Evolutionary conservation across 2,113 vertebrate species (phyloP), one percentile per base, ranked within the genome.

Genomic region (Perca schrenkii): DNA sequence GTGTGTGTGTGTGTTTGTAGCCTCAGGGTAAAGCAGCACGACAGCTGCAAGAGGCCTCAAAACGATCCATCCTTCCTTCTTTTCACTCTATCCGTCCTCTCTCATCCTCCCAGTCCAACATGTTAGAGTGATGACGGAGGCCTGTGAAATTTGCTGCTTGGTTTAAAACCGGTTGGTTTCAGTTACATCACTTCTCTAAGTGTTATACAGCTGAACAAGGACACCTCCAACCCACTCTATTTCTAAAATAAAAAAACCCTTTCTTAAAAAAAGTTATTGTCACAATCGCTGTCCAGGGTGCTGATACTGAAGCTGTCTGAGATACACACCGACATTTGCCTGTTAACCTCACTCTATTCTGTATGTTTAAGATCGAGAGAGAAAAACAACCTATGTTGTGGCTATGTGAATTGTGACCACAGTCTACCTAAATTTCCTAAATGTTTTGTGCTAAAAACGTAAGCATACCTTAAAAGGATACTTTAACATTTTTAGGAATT

Each of bases 41-140:
- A 86, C 94, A 94, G 93, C 91, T 93, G 92, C 84, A 65, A 78
- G 87, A 91, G 83, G 88, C 78, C 78, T 89, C 80, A 36, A 36
- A 86, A 50, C 5, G 3, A 76, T 75, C 82, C 74, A 67, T 69
- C 64, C 80, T 85, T 62, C 56, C 46, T 40, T 31, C 67, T 67
- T 76, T 65, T 73, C 12, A 47, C 63, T 77, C 63, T 4, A 6
- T 74, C 22, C 12, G 1, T 60, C 22, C 61, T 52, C 25, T 67
- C 34, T 70, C 43, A 46, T 77, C 64, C 57, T 69, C 34, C 36
- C 43, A 43, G 40, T 67, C 40, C 47, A 49, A 1, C 22, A 31
- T 49, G 47, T 21, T 7, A 4, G 10, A 77, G 21, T 53, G 63
- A 50, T 31, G 25, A 4, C 1, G 31, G 57, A 84, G 40, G 47